Base-by-base conservation (phyloP, 1,140 invertebrate species). In the Halictus rubicundus region DNA sequence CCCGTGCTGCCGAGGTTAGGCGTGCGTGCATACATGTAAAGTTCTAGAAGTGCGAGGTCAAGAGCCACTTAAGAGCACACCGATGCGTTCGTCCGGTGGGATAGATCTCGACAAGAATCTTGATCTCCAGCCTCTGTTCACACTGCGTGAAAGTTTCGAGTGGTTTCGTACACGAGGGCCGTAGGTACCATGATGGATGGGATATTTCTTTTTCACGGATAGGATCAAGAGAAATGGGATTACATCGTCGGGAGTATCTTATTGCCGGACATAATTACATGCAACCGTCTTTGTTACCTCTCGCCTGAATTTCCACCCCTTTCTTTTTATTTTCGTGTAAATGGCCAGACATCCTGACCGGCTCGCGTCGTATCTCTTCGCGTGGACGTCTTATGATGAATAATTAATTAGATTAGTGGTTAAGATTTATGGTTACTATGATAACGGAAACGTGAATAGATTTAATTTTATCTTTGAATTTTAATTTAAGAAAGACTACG, bases 111-210 rank as follows among this genome's bases (percentile, higher is more conserved):
- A 85, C 71, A 65, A 59, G 80, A 75, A 86, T 86, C 84, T 86
- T 81, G 83, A 86, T 82, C 75, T 65, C 64, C 60, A 75, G 84
- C 81, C 78, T 85, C 76, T 85, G 80, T 85, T 85, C 83, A 81
- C 71, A 63, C 80, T 71, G 79, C 84, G 83, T 82, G 70, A 78
- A 85, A 84, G 72, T 65, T 54, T 64, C 77, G 59, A 64, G 68
- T 63, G 32, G 39, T 82, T 70, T 75, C 83, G 70, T 61, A 74
- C 25, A 57, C 37, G 42, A 12, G 61, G 39, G 5, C 39, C 32
- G 52, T 37, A 71, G 83, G 25, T 81, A 82, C 70, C 39, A 85
- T 86, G 84, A 85, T 85, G 65, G 80, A 86, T 85, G 70, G 52
- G 54, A 61, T 39, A 59, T 27, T 69, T 59, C n/a, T 71, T 78